Evolutionary conservation across 2,113 vertebrate species (phyloP).

Genomic region (Thymallus thymallus): DNA sequence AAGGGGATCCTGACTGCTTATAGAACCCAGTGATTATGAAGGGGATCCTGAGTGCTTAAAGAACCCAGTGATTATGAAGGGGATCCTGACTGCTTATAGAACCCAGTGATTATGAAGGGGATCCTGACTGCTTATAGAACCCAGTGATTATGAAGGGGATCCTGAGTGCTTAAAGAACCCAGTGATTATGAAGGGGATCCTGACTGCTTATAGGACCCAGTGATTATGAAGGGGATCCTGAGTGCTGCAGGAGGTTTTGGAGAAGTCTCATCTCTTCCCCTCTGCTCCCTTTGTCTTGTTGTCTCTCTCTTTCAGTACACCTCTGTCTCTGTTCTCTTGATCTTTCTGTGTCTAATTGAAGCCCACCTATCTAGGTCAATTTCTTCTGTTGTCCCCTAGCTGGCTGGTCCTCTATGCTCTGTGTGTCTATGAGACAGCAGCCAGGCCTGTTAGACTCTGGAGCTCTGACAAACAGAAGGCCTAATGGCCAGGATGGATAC

Average conservation of each 20-base stretch:
- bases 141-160: neutral
- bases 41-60: neutral
- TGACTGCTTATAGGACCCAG: neutral
- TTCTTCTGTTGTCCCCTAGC: too few relatives aligned
- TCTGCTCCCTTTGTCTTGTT: neutral
- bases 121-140: neutral
- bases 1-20: neutral
- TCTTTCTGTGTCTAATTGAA: slow-evolving; percentile 12
- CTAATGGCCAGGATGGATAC: slow-evolving; percentile 55
- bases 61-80: neutral
- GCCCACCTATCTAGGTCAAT: slow-evolving; percentile 10
- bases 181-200: neutral
- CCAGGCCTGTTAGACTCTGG: slow-evolving; percentile 55
- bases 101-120: neutral
- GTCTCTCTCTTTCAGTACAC: too few relatives aligned
- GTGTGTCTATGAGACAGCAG: slow-evolving; percentile 57
- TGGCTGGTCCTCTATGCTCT: slow-evolving; percentile 22
- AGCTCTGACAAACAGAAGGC: slow-evolving; percentile 54
- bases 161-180: neutral
- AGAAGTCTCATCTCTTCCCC: neutral
- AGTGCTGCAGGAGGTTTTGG: neutral
- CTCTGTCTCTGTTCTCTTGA: neutral
- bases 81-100: neutral
- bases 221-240: neutral
- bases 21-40: neutral